Evolutionary conservation across 2,797 vertebrate genomes (phyloP), one percentile per base, ranked within the genome.

Genomic region (Schizopygopsis pylzovi): DNA sequence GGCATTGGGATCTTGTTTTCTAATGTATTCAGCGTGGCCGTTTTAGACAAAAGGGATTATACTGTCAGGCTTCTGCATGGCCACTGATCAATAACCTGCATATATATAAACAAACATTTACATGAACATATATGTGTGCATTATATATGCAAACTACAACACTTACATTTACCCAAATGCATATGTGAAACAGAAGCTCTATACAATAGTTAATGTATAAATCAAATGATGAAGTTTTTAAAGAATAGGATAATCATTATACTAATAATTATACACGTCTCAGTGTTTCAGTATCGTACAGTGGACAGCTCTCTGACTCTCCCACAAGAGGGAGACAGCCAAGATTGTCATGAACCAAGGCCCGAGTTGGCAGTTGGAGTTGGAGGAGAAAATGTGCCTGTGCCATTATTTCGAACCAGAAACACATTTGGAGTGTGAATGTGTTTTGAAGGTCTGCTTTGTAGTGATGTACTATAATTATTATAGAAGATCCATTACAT

Each of bases 321-420:
- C 49, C 87, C 85, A 88, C 87, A 73, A 88, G 85, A 45, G 87
- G 85, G 85, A 82, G 82, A 87, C 85, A 82, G 52, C 80, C 59
- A 68, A 82, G 61, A 73, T 45, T 39, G n/a, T 18, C 73, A 41
- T 70, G 28, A 75, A 79, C 39, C 61, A 54, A 67, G 22, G 59
- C 22, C 5, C 11, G 6, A n/a, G 12, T 71, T 2, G 7, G 49
- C 13, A 54, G 33, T 33, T 33, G 33, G 45, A 54, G 15, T 45
- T 84, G 61, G 47, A 11, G 52, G 8, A n/a, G 4, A 11, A 67
- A 65, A 18, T 3, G 12, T 15, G 12, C 71, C 43, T 41, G 41
- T 22, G 39, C 20, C 41, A 49, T 79, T 15, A 52, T 52, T 33
- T 20, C 16, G 13, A 73, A 13, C 71, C 8, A 59, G 33, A 59